A percentile compares a stretch with the other conserved stretches of the same genome.
Conservation (phyloP, 2,888 invertebrate species). For the Leistus spinibarbis region DNA sequence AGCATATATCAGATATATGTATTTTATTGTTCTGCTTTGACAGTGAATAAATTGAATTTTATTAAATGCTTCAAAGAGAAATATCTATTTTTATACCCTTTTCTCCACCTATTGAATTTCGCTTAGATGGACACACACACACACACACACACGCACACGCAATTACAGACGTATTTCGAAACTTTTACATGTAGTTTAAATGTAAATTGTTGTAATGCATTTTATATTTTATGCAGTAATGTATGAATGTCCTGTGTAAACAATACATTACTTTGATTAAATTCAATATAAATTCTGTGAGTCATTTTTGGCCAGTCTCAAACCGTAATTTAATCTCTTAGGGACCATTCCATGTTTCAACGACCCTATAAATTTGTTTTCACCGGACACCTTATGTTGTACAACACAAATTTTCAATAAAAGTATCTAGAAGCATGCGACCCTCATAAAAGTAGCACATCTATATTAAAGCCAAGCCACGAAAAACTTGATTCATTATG, state of each 20-base stretch:
- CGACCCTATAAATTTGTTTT: slow-evolving; percentile 16
- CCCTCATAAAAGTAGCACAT: not conserved
- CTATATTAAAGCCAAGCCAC: not conserved
- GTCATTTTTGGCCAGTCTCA: not conserved
- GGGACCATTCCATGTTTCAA: not conserved
- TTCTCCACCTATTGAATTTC: too few relatives aligned
- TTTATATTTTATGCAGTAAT: too few relatives aligned
- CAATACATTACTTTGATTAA: not conserved
- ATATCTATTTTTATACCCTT: not conserved
- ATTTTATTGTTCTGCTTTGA: slow-evolving; percentile 3
- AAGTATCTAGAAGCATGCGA: slow-evolving; percentile 7
- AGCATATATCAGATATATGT: not conserved
- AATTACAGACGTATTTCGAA: too few relatives aligned
- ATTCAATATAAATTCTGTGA: not conserved
- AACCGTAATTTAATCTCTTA: not conserved
- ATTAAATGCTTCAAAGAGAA: not conserved
- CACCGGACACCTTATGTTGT: not conserved
- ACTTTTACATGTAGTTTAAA: too few relatives aligned
- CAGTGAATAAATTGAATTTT: slow-evolving; percentile 11
- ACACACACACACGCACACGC: too few relatives aligned
- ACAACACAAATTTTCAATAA: slow-evolving; percentile 25
- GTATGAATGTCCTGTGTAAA: too few relatives aligned
- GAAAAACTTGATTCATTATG: not conserved
- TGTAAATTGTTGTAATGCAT: too few relatives aligned
- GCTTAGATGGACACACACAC: too few relatives aligned